These are phyloP conservation scores for Dugesia japonica DNA, from an alignment of 2,888 invertebrate genomes.

Conservation along the genomic window DNA sequence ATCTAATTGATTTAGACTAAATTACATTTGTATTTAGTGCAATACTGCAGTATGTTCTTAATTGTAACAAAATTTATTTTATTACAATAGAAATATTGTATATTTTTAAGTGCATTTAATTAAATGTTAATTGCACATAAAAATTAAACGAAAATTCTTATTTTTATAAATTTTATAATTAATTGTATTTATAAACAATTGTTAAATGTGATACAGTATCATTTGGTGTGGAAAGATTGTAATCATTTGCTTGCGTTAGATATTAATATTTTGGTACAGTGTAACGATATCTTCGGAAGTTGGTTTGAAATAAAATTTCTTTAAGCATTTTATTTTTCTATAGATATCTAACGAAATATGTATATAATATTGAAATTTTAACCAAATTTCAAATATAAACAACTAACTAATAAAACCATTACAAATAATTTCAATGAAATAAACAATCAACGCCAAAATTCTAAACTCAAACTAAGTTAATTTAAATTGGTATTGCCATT, in stretches of 20 bases:
- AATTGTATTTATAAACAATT: not conserved
- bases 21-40: conserved; percentile 20
- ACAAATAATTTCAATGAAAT: conserved; percentile 9
- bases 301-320: conserved; percentile 10
- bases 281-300: not conserved
- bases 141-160: not conserved
- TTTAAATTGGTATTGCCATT: not conserved
- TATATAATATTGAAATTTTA: conserved; percentile 16
- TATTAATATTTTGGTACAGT: not conserved
- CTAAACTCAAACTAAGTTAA: not conserved
- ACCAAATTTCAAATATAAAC: not conserved
- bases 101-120: conserved; percentile 9
- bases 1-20: not conserved
- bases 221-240: conserved; percentile 16
- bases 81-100: conserved; percentile 10
- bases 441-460: too few species aligned
- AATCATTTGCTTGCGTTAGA: conserved; percentile 16
- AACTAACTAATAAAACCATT: not conserved
- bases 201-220: not conserved
- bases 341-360: not conserved
- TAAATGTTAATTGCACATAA: not conserved
- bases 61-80: conserved; percentile 1
- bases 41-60: not conserved
- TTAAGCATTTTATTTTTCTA: not conserved
- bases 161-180: conserved; percentile 4